These are phyloP conservation scores for Lepidurus couesii DNA, from an alignment of 1,140 invertebrate species.

Conservation along the genomic window DNA sequence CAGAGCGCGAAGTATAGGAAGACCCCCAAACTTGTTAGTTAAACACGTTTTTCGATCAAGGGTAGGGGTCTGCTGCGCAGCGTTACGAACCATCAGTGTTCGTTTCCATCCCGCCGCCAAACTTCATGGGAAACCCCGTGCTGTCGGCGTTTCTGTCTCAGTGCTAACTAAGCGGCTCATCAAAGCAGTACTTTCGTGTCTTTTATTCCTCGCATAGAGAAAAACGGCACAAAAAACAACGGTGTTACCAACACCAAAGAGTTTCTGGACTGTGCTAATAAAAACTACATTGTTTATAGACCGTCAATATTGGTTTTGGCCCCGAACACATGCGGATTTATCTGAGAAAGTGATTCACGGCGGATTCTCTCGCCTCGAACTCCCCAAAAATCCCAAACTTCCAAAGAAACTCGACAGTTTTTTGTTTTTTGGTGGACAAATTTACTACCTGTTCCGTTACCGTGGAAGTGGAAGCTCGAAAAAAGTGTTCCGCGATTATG, in stretches of 20 bases:
- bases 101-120: not conserved
- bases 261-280: no score
- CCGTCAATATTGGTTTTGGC: no score
- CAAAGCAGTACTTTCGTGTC: conserved; percentile 7
- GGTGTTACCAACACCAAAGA: no score
- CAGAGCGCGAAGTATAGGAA: not conserved
- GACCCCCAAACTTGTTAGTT: not conserved
- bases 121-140: not conserved
- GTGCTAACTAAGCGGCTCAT: conserved; percentile 14
- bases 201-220: not conserved
- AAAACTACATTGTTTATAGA: no score
- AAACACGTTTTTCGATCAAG: conserved; percentile 4
- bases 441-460: no score
- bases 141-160: conserved; percentile 12
- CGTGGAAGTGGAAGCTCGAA: not conserved
- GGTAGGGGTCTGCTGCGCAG: conserved; percentile 1
- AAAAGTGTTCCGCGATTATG: conserved; percentile 27
- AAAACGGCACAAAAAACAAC: no score
- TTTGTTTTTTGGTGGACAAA: no score
- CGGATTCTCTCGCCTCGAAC: no score
- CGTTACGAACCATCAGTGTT: conserved; percentile 18
- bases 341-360: no score
- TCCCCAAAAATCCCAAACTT: no score
- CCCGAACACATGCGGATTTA: no score
- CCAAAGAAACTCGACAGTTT: no score